Percentiles rank a stretch among this genome's conserved stretches.
Evolutionary conservation across 2,797 vertebrate species (phyloP).

Genomic region (Gallinago solitaria): DNA sequence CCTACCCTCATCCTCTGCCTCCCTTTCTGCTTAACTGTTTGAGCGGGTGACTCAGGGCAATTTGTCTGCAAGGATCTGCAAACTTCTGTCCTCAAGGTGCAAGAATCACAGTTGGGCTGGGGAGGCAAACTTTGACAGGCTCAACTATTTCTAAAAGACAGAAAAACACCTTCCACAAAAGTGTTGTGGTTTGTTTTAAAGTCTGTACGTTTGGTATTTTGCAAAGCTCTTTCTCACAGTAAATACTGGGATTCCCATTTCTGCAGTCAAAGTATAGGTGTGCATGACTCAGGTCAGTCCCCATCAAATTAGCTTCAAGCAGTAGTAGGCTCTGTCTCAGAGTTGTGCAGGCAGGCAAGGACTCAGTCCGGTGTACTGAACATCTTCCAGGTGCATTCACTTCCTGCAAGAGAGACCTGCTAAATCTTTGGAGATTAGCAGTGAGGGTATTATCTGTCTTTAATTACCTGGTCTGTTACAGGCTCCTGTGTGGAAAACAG

Average conservation of each 20-base stretch:
- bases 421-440: not conserved
- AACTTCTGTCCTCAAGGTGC: not conserved
- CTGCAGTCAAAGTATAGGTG: not conserved
- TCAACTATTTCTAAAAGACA: not conserved
- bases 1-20: not conserved
- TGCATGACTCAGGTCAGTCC: rapidly evolving
- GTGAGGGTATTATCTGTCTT: rapidly evolving
- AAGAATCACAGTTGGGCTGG: not conserved
- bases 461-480: not conserved
- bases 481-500: rapidly evolving
- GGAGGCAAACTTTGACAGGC: not conserved
- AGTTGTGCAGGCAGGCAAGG: not conserved
- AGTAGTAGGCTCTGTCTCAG: not conserved
- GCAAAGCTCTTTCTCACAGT: not conserved
- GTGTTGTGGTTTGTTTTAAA: not conserved
- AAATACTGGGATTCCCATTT: not conserved
- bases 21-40: not conserved
- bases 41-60: not conserved
- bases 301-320: not conserved
- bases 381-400: not conserved
- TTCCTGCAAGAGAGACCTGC: not conserved
- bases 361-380: not conserved
- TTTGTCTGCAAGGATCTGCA: not conserved
- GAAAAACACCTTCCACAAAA: not conserved
- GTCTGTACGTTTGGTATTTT: not conserved